Conservation (phyloP, 2,888 invertebrate species). For the Mesodorylaimus sp. region DNA sequence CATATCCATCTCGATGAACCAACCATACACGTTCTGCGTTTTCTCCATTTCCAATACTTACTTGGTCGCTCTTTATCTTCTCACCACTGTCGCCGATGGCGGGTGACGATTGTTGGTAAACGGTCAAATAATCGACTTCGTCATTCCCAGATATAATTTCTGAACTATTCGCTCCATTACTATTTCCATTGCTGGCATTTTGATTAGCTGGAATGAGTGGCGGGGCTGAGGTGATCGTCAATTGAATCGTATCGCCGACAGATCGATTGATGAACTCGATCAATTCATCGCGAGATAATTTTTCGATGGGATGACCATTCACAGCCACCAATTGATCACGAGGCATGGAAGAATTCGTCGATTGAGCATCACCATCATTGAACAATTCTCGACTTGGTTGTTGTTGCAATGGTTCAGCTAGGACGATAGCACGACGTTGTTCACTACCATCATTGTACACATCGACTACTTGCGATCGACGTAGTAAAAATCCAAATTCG, state of each 20-base stretch:
- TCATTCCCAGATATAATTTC: no score
- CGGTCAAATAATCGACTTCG: no score
- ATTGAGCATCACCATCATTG: slow-evolving; percentile 39
- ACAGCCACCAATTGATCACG: slow-evolving; percentile 82
- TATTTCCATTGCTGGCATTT: no score
- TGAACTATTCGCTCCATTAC: no score
- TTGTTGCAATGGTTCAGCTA: slow-evolving; percentile 5
- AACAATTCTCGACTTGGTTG: not conserved
- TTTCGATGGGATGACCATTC: slow-evolving; percentile 64
- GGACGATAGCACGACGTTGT: slow-evolving; percentile 6
- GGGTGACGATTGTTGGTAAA: no score
- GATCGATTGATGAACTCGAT: no score
- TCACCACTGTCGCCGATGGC: no score
- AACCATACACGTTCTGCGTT: slow-evolving; percentile 51
- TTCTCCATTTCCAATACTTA: not conserved
- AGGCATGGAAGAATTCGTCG: slow-evolving; percentile 78
- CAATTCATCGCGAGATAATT: slow-evolving; percentile 66
- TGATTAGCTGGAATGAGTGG: no score
- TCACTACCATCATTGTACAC: no score
- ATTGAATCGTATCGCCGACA: no score
- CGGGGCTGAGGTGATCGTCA: no score
- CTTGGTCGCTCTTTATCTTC: not conserved
- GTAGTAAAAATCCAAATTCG: not conserved
- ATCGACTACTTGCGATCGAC: not conserved
- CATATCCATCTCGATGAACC: slow-evolving; percentile 77